Percentiles rank a stretch among this genome's conserved stretches.
These are phyloP conservation scores for Zaprionus davidi DNA, from an alignment of 1,140 invertebrate species.

Conservation along the genomic window DNA sequence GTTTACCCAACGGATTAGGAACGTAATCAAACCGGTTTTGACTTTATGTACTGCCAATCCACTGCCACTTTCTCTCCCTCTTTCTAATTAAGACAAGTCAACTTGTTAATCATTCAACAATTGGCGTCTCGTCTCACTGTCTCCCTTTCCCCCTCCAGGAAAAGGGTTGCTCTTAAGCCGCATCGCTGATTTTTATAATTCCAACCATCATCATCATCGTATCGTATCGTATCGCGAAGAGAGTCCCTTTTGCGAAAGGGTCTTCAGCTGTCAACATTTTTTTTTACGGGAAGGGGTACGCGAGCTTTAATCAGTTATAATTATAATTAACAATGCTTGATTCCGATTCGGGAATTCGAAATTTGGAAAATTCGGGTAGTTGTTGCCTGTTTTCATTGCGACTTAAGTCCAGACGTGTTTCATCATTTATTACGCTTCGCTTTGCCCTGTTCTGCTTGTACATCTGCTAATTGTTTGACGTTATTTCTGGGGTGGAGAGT, in stretches of 20 bases:
- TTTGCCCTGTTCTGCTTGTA: slow-evolving; percentile 34
- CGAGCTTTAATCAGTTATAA: slow-evolving; percentile 63
- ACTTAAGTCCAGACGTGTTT: slow-evolving; percentile 47
- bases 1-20: slow-evolving; percentile 64
- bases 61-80: background rate
- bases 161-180: slow-evolving; percentile 73
- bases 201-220: slow-evolving; percentile 38
- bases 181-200: slow-evolving; percentile 62
- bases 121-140: slow-evolving; percentile 47
- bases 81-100: slow-evolving; percentile 75
- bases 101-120: slow-evolving; percentile 80
- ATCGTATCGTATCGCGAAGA: background rate
- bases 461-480: slow-evolving; percentile 73
- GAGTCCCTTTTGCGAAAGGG: background rate
- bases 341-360: background rate
- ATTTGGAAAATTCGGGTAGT: slow-evolving; percentile 17
- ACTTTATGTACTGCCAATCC: background rate
- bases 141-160: background rate
- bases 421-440: slow-evolving; percentile 47
- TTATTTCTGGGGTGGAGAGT: slow-evolving; percentile 34
- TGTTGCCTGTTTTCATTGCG: slow-evolving; percentile 36
- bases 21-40: slow-evolving; percentile 55
- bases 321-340: slow-evolving; percentile 70
- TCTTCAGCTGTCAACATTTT: slow-evolving; percentile 76
- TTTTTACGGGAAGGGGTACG: background rate